Evolutionary conservation across 2,888 invertebrate genomes (phyloP).

Genomic region (Trissolcus japonicus): DNA sequence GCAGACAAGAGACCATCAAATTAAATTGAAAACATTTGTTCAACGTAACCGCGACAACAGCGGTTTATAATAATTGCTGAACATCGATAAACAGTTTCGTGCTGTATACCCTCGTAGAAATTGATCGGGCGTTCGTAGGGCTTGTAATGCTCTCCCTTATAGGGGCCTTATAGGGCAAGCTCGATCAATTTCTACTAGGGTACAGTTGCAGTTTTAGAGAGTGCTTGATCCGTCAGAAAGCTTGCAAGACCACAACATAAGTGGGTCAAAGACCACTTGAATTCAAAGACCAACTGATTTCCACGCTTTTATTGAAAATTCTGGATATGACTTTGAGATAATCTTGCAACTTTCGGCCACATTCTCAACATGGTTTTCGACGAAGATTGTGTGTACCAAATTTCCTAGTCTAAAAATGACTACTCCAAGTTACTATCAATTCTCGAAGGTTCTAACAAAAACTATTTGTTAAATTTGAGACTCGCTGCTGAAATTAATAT

Average conservation of each 20-base stretch:
- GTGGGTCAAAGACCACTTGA: constrained; percentile 44
- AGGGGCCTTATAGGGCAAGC: too few species aligned
- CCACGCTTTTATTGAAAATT: constrained; percentile 32
- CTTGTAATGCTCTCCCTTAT: too few species aligned
- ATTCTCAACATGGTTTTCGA: too few species aligned
- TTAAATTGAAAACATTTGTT: constrained; percentile 30
- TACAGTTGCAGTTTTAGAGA: constrained; percentile 20
- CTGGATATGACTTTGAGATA: constrained; percentile 34
- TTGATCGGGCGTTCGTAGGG: too few species aligned
- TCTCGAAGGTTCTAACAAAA: too few species aligned
- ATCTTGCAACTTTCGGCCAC: neutral
- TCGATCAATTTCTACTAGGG: too few species aligned
- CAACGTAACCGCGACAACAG: constrained; percentile 12
- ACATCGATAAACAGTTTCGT: constrained; percentile 35
- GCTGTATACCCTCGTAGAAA: too few species aligned
- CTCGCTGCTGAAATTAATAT: too few species aligned
- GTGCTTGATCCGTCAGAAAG: constrained; percentile 38
- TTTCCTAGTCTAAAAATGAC: too few species aligned
- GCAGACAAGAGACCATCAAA: constrained; percentile 1
- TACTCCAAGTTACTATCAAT: neutral
- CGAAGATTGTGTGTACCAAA: too few species aligned
- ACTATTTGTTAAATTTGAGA: too few species aligned
- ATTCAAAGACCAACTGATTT: constrained; percentile 43
- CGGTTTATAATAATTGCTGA: constrained; percentile 27
- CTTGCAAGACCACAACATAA: constrained; percentile 28